Base-by-base conservation (phyloP, 2,113 vertebrate genomes). In the Lethenteron camtschaticum region DNA sequence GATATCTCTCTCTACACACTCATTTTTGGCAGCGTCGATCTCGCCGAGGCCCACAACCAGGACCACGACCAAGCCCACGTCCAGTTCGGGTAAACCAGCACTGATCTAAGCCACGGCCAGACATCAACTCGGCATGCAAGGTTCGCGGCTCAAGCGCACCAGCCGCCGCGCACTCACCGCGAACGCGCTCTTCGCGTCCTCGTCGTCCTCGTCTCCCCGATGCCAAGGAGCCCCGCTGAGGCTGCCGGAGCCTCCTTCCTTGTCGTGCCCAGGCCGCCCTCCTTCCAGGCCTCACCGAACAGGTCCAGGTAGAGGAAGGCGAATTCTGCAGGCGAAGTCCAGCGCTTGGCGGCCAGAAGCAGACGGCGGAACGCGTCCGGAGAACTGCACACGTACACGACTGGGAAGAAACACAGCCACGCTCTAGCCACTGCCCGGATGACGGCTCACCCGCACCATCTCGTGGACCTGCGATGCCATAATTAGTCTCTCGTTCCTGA, bases 231-330 rank as follows among this genome's bases (percentile, higher is more conserved):
- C 76, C 1, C 70, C 70, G 1, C 74, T 73, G 41, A 41, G 41
- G 41, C 41, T 41, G 41, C 41, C 41, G 41, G 41, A 41, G 41
- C 5, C 41, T 41, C 41, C 41, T 2, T 75, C 72, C 1, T 80
- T 79, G 70, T 79, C 76, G 1, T 1, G 56, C 1, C n/a, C 13
- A 41, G 41, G 41, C 41, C 41, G 41, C 41, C 41, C 41, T 2
- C 78, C 76, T 57, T 76, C 77, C 57, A 95, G 80, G 59, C 86
- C 24, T 75, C 79, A 1, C 86, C 89, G 2, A 88, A 89, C 12
- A 87, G 75, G 71, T 96, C 91, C 56, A 96, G 82, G 79, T 88
- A 90, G 77, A 95, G 85, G 76, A 96, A 94, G 71, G 81, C 85
- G 9, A 81, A 95, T 12, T 95, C 81, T 84, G 80, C 1, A 75